Conservation (phyloP, 2,888 invertebrate genomes). For the Mechanitis mazaeus region DNA sequence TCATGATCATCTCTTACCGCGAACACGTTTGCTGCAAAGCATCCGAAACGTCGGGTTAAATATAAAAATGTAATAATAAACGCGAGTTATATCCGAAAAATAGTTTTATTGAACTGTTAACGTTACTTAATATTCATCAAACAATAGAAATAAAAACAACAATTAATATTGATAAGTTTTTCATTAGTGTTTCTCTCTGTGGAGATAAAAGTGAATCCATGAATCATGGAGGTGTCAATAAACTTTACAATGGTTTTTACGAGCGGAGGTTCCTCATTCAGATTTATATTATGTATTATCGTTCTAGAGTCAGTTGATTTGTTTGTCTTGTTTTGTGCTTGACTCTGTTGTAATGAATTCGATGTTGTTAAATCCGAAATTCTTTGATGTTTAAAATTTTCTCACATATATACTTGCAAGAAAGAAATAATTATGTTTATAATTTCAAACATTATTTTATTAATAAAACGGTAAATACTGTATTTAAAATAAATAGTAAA, state of each 20-base stretch:
- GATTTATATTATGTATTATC: conserved; percentile 27
- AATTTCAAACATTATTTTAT: too few relatives aligned
- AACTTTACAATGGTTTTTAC: conserved; percentile 46
- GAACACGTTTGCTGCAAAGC: too few relatives aligned
- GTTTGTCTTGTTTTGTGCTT: conserved; percentile 15
- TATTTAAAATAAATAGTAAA: too few relatives aligned
- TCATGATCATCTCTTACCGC: too few relatives aligned
- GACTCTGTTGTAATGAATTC: conserved; percentile 5
- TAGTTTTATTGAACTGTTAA: too few relatives aligned
- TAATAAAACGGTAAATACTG: too few relatives aligned
- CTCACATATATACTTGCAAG: too few relatives aligned
- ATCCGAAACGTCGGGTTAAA: too few relatives aligned
- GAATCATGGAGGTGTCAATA: conserved; percentile 49
- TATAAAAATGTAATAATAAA: too few relatives aligned
- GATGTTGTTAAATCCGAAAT: neutral
- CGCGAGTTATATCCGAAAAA: too few relatives aligned
- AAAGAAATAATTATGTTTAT: too few relatives aligned
- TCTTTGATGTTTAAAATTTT: too few relatives aligned
- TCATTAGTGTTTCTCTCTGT: conserved; percentile 38
- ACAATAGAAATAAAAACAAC: conserved; percentile 52
- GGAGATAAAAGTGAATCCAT: conserved; percentile 49
- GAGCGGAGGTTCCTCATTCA: conserved; percentile 34
- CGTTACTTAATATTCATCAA: conserved; percentile 39
- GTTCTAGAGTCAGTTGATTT: conserved; percentile 18
- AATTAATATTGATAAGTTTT: conserved; percentile 56